Base-by-base conservation (phyloP, 2,797 vertebrate species). In the Enteromius fasciolatus region DNA sequence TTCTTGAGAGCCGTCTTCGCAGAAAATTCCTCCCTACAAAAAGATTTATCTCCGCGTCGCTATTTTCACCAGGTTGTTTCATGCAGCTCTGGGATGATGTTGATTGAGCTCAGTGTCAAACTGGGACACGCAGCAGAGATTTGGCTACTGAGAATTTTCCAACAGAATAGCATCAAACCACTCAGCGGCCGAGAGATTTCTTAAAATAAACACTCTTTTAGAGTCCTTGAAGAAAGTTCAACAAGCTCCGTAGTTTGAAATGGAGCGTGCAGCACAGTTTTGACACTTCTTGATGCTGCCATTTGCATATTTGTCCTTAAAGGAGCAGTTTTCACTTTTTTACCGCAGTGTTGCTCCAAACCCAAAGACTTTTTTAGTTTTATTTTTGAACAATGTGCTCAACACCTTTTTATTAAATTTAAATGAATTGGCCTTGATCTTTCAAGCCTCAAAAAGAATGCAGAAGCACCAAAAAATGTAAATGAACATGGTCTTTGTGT, bases 61-160 rank as follows among this genome's bases (percentile, higher is more conserved):
- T 85, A 76, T 85, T 83, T 83, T 88, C 81, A 76, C 39, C 70
- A 83, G 74, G 63, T 80, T 74, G 80, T 61, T 64, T 63, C 46
- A 78, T 78, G 69, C 73, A 59, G 64, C 80, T 77, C 70, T 69
- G 74, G 68, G 36, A 25, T 78, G 75, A 77, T 33, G 59, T 39
- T 81, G 80, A 80, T 80, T 81, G 78, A 83, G 48, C 64, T 83
- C 39, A 63, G 12, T 72, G 74, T 68, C 77, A 81, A 82, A 83
- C 74, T 84, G 36, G 84, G 50, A 70, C 57, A 64, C 28, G 31
- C 52, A n/a, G 28, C 31, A 12, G 41, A 84, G 52, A 28, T 36
- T 44, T 68, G 54, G 50, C 76, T 76, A 80, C 76, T 61, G 61
- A 84, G 41, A 20, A 31, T 68, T 82, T 72, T 86, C 59, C 44